Conservation (phyloP, 2,797 vertebrate species). For the Gephyroberyx darwinii region DNA sequence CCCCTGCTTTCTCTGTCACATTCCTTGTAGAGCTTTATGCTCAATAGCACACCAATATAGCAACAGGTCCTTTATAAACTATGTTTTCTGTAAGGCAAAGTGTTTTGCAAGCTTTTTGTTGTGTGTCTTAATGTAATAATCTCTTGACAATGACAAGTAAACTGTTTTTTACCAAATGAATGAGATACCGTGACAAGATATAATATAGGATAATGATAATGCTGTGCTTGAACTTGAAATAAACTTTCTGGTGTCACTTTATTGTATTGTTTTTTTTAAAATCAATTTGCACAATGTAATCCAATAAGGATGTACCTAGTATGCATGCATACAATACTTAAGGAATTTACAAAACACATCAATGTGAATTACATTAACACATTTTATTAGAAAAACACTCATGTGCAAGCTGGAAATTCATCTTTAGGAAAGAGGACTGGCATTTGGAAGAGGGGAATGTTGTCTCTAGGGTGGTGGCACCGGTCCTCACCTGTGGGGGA, state of each 20-base stretch:
- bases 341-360: neutral
- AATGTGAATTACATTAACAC: slow-evolving; percentile 34
- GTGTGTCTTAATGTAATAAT: slow-evolving; percentile 20
- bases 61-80: slow-evolving; percentile 22
- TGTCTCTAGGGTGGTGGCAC: slow-evolving; percentile 45
- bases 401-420: slow-evolving; percentile 60
- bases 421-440: slow-evolving; percentile 26
- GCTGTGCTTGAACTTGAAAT: slow-evolving; percentile 32
- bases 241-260: slow-evolving; percentile 5
- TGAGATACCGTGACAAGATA: slow-evolving; percentile 37
- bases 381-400: slow-evolving; percentile 71
- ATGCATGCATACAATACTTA: neutral
- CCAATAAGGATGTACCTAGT: neutral
- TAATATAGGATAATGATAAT: no score
- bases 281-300: neutral
- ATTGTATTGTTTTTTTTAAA: neutral
- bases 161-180: slow-evolving; percentile 14
- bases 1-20: slow-evolving; percentile 8
- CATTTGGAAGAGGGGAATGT: slow-evolving; percentile 46
- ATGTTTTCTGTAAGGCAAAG: slow-evolving; percentile 25
- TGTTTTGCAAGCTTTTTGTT: neutral
- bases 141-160: slow-evolving; percentile 8
- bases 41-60: slow-evolving; percentile 9
- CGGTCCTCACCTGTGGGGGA: slow-evolving; percentile 50
- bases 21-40: slow-evolving; percentile 29